phyloP scores from a whole-genome alignment of 1,140 invertebrate genomes.

The Bilobella aurantiaca region DNA sequence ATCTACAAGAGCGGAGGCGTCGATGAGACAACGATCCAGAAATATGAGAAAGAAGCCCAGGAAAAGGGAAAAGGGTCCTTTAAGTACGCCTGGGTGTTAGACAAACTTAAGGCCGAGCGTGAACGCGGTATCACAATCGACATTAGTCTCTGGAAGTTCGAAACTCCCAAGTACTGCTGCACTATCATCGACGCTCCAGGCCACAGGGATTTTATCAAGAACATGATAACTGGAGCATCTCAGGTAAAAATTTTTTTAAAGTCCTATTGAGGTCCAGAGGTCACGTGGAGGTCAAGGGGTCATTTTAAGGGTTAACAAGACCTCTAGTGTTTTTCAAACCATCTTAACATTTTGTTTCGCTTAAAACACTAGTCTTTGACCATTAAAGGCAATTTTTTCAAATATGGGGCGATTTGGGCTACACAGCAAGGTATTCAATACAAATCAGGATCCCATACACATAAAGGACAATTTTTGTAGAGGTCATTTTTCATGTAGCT shows the following conservation, averaged over 20 bases:
- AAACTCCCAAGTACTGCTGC: slow-evolving; percentile 92
- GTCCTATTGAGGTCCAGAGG: too few relatives aligned
- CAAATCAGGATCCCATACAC: too few relatives aligned
- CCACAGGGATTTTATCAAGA: slow-evolving; percentile 99
- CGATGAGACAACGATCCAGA: slow-evolving; percentile 89
- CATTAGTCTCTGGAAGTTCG: slow-evolving; percentile 98
- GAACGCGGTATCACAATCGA: slow-evolving; percentile 99
- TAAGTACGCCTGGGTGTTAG: slow-evolving; percentile 96
- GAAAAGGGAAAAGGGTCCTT: slow-evolving; percentile 97
- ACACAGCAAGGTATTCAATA: too few relatives aligned
- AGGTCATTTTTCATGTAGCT: too few relatives aligned
- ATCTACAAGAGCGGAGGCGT: slow-evolving; percentile 97
- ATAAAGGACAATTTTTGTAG: too few relatives aligned
- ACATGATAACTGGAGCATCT: slow-evolving; percentile 98
- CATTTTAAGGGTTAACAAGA: too few relatives aligned
- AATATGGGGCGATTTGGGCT: too few relatives aligned
- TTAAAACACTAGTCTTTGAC: too few relatives aligned
- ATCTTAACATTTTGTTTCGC: too few relatives aligned
- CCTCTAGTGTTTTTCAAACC: too few relatives aligned
- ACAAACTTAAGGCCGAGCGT: slow-evolving; percentile 97
- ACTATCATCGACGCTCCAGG: slow-evolving; percentile 99
- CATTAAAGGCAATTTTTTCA: too few relatives aligned
- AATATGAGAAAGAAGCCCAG: slow-evolving; percentile 92
- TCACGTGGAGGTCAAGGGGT: too few relatives aligned
- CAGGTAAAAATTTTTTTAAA: slow-evolving; percentile 54